A percentile compares a stretch with the other conserved stretches of the same genome.
Evolutionary conservation across 2,888 invertebrate genomes (phyloP).

Genomic region (Synanthedon tipuliformis): DNA sequence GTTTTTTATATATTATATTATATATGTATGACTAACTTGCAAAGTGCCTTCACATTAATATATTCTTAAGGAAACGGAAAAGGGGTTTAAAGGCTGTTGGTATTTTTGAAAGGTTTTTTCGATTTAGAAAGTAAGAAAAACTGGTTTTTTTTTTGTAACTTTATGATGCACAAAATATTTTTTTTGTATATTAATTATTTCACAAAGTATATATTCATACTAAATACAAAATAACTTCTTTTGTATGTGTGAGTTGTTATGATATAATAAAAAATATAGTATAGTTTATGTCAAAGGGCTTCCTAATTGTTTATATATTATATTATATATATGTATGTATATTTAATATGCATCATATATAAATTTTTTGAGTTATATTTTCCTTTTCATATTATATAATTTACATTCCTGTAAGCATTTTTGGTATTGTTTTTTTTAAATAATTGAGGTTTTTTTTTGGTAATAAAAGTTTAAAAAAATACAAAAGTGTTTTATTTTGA

Average conservation of each 20-base stretch:
- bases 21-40: not conserved
- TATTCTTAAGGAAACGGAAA: not conserved
- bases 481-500: conserved; percentile 29
- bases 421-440: conserved; percentile 25
- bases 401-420: conserved; percentile 55
- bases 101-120: not conserved
- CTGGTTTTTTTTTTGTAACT: not conserved
- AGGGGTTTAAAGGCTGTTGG: not conserved
- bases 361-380: too few relatives aligned
- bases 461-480: conserved; percentile 45
- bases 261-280: not conserved
- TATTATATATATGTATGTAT: not conserved
- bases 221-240: not conserved
- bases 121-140: not conserved
- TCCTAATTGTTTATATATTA: conserved; percentile 1
- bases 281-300: conserved; percentile 1
- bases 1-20: not conserved
- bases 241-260: not conserved
- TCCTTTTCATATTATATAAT: conserved; percentile 22
- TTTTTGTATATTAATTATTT: too few relatives aligned
- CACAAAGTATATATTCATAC: too few relatives aligned
- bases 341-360: too few relatives aligned
- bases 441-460: conserved; percentile 21
- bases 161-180: not conserved
- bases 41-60: not conserved